Evolutionary conservation across 1,140 invertebrate genomes (phyloP).

Genomic region (Aphidius ervi): DNA sequence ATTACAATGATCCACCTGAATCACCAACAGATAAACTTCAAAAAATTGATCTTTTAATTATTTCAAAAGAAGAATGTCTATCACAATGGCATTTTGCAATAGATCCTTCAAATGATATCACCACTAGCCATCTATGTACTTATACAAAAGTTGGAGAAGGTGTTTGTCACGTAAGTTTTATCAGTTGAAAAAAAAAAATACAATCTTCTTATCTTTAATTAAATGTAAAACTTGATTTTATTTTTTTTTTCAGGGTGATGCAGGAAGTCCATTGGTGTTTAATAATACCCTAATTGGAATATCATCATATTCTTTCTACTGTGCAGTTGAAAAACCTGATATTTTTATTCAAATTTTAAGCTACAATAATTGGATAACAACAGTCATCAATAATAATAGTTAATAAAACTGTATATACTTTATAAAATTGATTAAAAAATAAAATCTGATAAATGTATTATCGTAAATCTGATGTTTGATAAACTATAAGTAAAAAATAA

Average conservation of each 20-base stretch:
- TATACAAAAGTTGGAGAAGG: conserved; percentile 57
- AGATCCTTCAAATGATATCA: conserved; percentile 19
- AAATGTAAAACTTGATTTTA: too few relatives aligned
- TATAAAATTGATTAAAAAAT: too few relatives aligned
- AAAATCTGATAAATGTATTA: too few relatives aligned
- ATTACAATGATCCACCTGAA: conserved; percentile 19
- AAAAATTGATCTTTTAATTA: conserved; percentile 25
- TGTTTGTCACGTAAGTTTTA: conserved; percentile 54
- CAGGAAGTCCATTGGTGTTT: conserved; percentile 52
- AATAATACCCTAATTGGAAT: conserved; percentile 53
- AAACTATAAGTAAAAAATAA: too few relatives aligned
- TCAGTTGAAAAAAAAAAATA: not conserved
- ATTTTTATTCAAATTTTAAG: too few relatives aligned
- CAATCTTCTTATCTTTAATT: too few relatives aligned
- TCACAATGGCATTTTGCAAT: not conserved
- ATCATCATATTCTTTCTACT: conserved; percentile 60
- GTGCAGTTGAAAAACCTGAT: conserved; percentile 56
- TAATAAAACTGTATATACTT: too few relatives aligned
- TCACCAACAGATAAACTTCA: conserved; percentile 28
- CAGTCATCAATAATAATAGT: too few relatives aligned
- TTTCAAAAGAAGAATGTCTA: conserved; percentile 22
- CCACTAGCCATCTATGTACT: conserved; percentile 57
- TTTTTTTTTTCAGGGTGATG: conserved; percentile 48
- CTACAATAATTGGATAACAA: too few relatives aligned
- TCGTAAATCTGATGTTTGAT: too few relatives aligned